Evolutionary conservation across 2,888 invertebrate genomes (phyloP).

Genomic region (Anticlea derivata): DNA sequence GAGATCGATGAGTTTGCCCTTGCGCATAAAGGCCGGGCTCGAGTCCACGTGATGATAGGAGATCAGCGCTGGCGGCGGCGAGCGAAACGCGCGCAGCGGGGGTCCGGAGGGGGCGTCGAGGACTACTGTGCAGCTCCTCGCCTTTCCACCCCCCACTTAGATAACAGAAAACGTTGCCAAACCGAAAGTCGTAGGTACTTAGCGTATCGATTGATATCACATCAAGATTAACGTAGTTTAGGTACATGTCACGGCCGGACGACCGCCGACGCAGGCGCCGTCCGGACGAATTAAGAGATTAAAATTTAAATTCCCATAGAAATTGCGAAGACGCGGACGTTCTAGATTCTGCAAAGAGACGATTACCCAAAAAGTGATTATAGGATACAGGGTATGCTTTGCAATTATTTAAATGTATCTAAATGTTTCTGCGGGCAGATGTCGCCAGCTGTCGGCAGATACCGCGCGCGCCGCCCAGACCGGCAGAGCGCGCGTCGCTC

Average conservation of each 20-base stretch:
- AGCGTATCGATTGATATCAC: slow-evolving; percentile 76
- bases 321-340: slow-evolving; percentile 75
- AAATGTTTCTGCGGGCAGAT: slow-evolving; percentile 82
- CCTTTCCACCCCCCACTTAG: slow-evolving; percentile 50
- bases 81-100: slow-evolving; percentile 41
- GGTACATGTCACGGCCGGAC: slow-evolving; percentile 57
- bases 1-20: slow-evolving; percentile 29
- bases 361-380: slow-evolving; percentile 89
- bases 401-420: slow-evolving; percentile 92
- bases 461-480: slow-evolving; percentile 44
- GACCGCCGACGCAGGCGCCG: slow-evolving; percentile 35
- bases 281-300: slow-evolving; percentile 67
- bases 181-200: slow-evolving; percentile 77
- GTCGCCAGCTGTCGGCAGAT: slow-evolving; percentile 60
- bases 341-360: slow-evolving; percentile 76
- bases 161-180: slow-evolving; percentile 78
- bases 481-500: slow-evolving; percentile 50
- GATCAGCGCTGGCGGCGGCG: slow-evolving; percentile 30
- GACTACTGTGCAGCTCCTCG: not conserved
- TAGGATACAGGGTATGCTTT: slow-evolving; percentile 98
- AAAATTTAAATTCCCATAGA: slow-evolving; percentile 64
- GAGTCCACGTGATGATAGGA: slow-evolving; percentile 28
- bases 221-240: slow-evolving; percentile 75
- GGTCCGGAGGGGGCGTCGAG: slow-evolving; percentile 13
- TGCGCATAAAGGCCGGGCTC: slow-evolving; percentile 35